Conservation (phyloP, 2,113 vertebrate species). For the Daboia siamensis region DNA sequence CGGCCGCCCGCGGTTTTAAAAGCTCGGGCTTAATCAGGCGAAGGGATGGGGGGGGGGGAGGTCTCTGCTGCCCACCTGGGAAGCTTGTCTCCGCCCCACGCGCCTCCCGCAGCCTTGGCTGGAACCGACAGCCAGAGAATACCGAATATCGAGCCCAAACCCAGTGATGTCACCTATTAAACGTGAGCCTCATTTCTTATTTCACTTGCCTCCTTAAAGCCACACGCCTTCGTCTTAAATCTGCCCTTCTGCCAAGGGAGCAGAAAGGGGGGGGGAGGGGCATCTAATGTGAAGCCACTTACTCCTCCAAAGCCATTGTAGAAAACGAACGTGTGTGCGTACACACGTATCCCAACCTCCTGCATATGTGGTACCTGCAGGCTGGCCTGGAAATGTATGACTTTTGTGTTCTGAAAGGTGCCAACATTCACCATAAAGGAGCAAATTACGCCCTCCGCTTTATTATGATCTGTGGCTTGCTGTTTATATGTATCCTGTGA, state of each 20-base stretch:
- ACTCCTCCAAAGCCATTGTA: neutral
- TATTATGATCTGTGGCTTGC: neutral
- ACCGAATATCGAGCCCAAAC: conserved; percentile 75
- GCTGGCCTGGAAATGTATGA: neutral
- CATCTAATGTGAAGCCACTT: neutral
- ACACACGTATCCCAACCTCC: neutral
- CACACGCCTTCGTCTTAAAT: conserved; percentile 65
- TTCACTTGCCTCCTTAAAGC: conserved; percentile 85
- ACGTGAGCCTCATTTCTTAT: conserved; percentile 88
- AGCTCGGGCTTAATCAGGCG: neutral
- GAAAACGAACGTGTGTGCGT: neutral
- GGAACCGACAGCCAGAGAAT: conserved; percentile 73
- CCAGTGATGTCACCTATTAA: conserved; percentile 89
- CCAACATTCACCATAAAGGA: neutral
- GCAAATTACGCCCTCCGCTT: neutral
- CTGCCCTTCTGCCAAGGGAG: conserved; percentile 52
- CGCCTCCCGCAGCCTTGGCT: conserved; percentile 67
- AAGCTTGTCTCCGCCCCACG: neutral
- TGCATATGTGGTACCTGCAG: neutral
- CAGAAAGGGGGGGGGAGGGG: conserved; percentile 46
- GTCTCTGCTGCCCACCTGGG: neutral
- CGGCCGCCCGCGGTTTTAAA: neutral
- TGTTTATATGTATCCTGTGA: neutral
- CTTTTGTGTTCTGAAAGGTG: neutral
- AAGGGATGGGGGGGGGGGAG: neutral